Evolutionary conservation across 2,113 vertebrate species (phyloP), one percentile per base, ranked within the genome.

Genomic region (Todiramphus chloris): DNA sequence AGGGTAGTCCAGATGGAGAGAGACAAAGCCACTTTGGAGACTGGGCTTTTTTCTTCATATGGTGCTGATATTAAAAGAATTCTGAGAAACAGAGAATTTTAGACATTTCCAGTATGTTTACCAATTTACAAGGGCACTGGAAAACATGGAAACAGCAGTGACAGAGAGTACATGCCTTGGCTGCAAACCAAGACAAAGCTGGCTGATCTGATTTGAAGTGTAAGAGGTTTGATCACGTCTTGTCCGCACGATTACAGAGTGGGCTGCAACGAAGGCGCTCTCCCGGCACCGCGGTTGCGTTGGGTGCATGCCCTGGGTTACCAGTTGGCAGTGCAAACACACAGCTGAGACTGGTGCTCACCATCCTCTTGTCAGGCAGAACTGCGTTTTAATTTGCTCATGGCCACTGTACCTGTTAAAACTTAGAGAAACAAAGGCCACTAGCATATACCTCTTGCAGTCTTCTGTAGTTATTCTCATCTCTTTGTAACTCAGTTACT

Each of bases 161-260:
- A 72, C 27, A 35, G 66, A 51, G 66, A 51, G 66, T 70, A 39
- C 18, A 19, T 31, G 74, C 15, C 66, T 87, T 88, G 78, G 41
- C 62, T 89, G 67, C 62, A 91, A 76, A 78, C 23, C 59, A 75
- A 78, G 43, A 19, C 31, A 87, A 55, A 78, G 43, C 33, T 72
- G 67, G 51, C 58, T 82, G 66, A 41, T 87, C 30, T 62, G 37
- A 48, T 79, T 37, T 81, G 66, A 73, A 84, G 39, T 28, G 51
- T 9, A 11, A 59, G 66, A 87, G 43, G 6, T 67, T 13, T 1
- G 9, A 48, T 3, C 39, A 51, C 1, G 1, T 33, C 23, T 25
- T 51, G 23, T 68, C 8, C 0, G 0, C n/a, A 31, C 80, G 72
- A 46, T 50, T 70, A 25, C 0, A 1, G 37, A 24, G 35, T 3